Conservation (phyloP, 2,113 vertebrate genomes). For the Ailurus styani region DNA sequence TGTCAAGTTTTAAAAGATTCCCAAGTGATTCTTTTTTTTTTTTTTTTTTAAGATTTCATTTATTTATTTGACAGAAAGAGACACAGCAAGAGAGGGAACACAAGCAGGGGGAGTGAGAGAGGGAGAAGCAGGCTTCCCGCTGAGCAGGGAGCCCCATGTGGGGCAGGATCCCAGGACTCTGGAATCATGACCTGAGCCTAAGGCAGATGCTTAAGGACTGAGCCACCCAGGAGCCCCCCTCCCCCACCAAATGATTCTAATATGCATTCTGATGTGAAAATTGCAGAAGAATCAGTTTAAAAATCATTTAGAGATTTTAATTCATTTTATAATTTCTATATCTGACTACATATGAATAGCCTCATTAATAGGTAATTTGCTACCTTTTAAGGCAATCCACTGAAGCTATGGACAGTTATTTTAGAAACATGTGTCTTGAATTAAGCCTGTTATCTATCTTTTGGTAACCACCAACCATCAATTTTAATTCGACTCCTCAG, state of each 20-base stretch:
- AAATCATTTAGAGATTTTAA: not conserved
- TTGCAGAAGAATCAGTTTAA: not conserved
- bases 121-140: too few relatives aligned
- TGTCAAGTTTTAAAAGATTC: not conserved
- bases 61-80: too few relatives aligned
- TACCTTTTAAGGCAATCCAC: not conserved
- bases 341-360: not conserved
- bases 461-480: not conserved
- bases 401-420: not conserved
- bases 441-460: not conserved
- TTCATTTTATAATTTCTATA: not conserved
- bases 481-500: not conserved
- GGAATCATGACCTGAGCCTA: too few relatives aligned
- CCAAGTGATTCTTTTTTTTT: not conserved
- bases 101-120: too few relatives aligned
- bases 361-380: not conserved
- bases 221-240: too few relatives aligned
- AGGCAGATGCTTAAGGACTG: too few relatives aligned
- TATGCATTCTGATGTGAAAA: not conserved
- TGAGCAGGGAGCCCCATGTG: too few relatives aligned
- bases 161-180: too few relatives aligned
- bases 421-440: not conserved
- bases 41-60: too few relatives aligned
- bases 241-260: not conserved
- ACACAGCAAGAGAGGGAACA: too few relatives aligned